Evolutionary conservation across 2,797 vertebrate genomes (phyloP), one percentile per base, ranked within the genome.

Genomic region (Diplodus sargus): DNA sequence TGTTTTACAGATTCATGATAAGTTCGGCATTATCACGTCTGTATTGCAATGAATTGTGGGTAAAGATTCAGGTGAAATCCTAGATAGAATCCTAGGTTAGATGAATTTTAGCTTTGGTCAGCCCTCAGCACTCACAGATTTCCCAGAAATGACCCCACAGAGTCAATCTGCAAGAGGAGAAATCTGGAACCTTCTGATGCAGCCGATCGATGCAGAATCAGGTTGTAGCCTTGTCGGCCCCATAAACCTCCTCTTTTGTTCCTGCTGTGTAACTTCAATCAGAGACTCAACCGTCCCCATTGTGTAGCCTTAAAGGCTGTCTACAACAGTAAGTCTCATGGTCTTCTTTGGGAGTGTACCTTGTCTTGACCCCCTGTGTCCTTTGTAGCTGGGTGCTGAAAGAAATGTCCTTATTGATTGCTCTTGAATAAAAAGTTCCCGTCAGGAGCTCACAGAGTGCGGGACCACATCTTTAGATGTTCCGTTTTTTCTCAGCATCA

Each of bases 281-380:
- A 25, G 59, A 16, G 30, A 61, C 11, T 30, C 42, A 53, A 56
- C 42, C 42, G 1, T 68, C 64, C 42, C 52, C n/a, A 42, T 34
- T 51, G 18, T 34, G 16, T 70, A 48, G 51, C 58, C 5, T 22
- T 51, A 81, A 67, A 64, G 23, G 48, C 20, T 51, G 42, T 68
- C 64, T 60, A 20, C 20, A n/a, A 57, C 22, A 14, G 47, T 34
- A 9, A 34, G 34, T 34, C 34, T 34, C 34, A 34, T 9, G 34
- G 34, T 34, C 34, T 2, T 34, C 34, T 34, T 34, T 34, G 34
- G 9, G 34, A 34, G 34, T 34, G 7, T 34, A 34, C 34, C 34
- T 34, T 34, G 12, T 45, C 16, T 34, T 25, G 4, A 59, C 48
- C 17, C 7, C 18, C 30, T 22, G 53, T 54, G 4, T 70, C 8